Base-by-base conservation (phyloP, 2,113 vertebrate species). In the Oriolus oriolus region DNA sequence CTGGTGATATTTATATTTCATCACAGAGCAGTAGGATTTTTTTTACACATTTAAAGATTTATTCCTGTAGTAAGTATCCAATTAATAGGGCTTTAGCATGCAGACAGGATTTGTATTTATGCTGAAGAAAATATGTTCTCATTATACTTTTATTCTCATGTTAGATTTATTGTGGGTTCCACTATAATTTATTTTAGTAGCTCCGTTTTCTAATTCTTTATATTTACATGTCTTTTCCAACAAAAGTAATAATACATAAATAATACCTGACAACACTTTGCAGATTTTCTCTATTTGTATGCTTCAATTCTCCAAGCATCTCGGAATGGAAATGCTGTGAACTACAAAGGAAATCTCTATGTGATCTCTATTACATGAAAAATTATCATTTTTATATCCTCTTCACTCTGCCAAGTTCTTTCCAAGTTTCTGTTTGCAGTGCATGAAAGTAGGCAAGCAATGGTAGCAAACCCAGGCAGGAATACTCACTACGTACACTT, bases 181-280 rank as follows among this genome's bases (percentile, higher is more conserved):
- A 91, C 97, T 97, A 92, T 95, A 97, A 97, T 96, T 98, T 97
- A 97, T 96, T 97, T 98, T 96, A 97, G 87, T 94, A 93, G 87
- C 90, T 98, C 91, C 3, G 0, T 97, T 97, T 98, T 97, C 97
- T 97, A 98, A 96, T 97, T 97, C 96, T 94, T 97, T 87, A 65
- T 96, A 97, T 98, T 97, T 98, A 97, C 95, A 96, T 86, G 95
- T 97, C 87, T 96, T 96, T 96, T 97, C 84, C 90, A 97, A 97
- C 87, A 97, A 98, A 96, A 98, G 98, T 96, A 97, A 97, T 95
- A 97, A 97, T 96, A 97, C 91, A 97, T 98, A 98, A 97, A 97
- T 98, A 98, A 98, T 97, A 96, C 82, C 95, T 96, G 96, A 97
- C 97, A 97, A 96, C 71, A 69, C 63, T 94, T 96, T 87, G 88